Percentiles rank a stretch among this genome's conserved stretches.
Conservation (phyloP, 2,888 invertebrate genomes). For the Sthenelais limicola region DNA sequence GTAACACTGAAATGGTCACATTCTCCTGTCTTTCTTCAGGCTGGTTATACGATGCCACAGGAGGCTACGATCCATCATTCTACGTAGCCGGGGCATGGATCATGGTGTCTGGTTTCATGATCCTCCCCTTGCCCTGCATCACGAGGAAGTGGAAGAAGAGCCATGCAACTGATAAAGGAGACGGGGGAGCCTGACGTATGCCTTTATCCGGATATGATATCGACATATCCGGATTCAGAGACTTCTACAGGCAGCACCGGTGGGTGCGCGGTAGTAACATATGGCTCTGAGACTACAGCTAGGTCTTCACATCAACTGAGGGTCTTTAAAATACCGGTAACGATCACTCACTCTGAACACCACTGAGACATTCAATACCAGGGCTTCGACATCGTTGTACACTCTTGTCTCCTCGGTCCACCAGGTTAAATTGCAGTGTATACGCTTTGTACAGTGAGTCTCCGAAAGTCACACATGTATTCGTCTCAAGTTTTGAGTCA, state of each 20-base stretch:
- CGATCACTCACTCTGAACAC: no score
- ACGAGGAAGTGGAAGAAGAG: constrained; percentile 23
- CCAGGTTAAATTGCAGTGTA: no score
- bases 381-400: no score
- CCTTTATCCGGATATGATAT: constrained; percentile 23
- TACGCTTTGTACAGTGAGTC: no score
- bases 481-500: no score
- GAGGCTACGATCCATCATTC: constrained; percentile 48
- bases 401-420: no score
- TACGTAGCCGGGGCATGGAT: constrained; percentile 49
- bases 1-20: no score
- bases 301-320: no score
- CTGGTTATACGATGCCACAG: constrained; percentile 48
- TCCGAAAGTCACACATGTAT: no score
- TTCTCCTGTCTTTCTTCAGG: constrained; percentile 37
- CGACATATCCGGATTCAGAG: constrained; percentile 36
- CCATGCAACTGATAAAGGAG: not conserved
- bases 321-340: no score
- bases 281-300: constrained; percentile 28
- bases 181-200: constrained; percentile 5
- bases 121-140: constrained; percentile 44
- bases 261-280: constrained; percentile 33
- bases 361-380: no score
- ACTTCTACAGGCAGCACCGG: constrained; percentile 33
- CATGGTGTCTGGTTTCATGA: constrained; percentile 42